phyloP scores from a whole-genome alignment of 2,113 vertebrate genomes.

The Heloderma charlesbogerti region DNA sequence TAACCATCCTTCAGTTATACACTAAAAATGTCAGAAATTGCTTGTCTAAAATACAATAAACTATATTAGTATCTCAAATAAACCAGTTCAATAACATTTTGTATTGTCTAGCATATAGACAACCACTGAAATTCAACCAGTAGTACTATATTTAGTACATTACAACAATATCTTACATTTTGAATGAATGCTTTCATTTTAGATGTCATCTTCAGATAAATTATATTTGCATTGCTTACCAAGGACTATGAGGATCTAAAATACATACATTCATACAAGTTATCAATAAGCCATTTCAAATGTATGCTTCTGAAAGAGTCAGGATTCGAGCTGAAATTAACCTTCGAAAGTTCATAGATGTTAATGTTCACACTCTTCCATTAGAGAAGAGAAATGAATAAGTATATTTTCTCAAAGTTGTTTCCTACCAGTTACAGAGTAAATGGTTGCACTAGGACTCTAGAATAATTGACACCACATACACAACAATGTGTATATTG shows the following conservation, averaged over 20 bases:
- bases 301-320: not conserved
- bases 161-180: conserved; percentile 22
- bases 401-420: conserved; percentile 2
- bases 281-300: conserved; percentile 37
- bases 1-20: not conserved
- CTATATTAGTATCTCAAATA: not conserved
- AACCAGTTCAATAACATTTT: conserved; percentile 16
- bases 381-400: not conserved
- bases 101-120: conserved; percentile 29
- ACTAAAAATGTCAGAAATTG: not conserved
- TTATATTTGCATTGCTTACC: conserved; percentile 17
- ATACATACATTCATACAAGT: not conserved
- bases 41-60: not conserved
- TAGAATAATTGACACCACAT: not conserved
- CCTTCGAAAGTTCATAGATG: conserved; percentile 18
- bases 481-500: not conserved
- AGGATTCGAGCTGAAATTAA: not conserved
- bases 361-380: conserved; percentile 30
- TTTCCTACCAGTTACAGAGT: rapidly evolving
- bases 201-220: conserved; percentile 42
- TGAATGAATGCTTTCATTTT: conserved; percentile 31
- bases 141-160: conserved; percentile 36
- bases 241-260: conserved; percentile 11
- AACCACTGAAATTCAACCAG: not conserved
- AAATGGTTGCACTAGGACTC: conserved; percentile 3